Base-by-base conservation (phyloP, 1,140 invertebrate species). In the Halesus radiatus region DNA sequence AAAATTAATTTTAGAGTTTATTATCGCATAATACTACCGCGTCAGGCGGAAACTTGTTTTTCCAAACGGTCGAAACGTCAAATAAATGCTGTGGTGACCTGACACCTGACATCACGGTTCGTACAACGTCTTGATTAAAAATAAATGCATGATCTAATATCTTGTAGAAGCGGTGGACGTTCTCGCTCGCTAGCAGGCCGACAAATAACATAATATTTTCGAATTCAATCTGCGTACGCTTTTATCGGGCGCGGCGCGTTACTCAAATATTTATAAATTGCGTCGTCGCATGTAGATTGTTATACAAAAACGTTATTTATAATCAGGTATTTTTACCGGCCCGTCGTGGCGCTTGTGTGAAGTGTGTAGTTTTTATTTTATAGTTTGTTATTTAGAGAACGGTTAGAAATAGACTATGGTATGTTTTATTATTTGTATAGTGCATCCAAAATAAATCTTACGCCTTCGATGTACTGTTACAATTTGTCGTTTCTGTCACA, bases 141-240 rank as follows among this genome's bases (percentile, higher is more conserved):
- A 77, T 77, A 77, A 62, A 77, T 54, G 58, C 58, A 77, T 77
- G 75, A 77, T 77, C 75, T 77, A 77, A 77, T 45, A 45, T 77
- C 60, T 52, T 50, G 26, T 45, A 6, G 3, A 54, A 73, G 70
- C 18, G 54, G 15, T 26, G 23, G 37, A 74, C 70, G 29, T 54
- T 56, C 29, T 16, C 29, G 20, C 50, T 32, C 20, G 20, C 53
- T 54, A 18, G 32, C n/a, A 8, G 52, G 53, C 20, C 68, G 68
- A 10, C 10, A 13, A 72, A 72, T 54, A 56, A 56, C 26, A 50
- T 72, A 54, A 54, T 15, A 29, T 74, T 23, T 70, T 70, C 20
- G 70, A 52, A 76, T 77, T 64, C 45, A 64, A 60, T 26, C 26
- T 66, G 60, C 75, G 60, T 77, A 66, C 22, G 45, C 60, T 37